Evolutionary conservation across 2,888 invertebrate species (phyloP).

Genomic region (Myopa testacea): DNA sequence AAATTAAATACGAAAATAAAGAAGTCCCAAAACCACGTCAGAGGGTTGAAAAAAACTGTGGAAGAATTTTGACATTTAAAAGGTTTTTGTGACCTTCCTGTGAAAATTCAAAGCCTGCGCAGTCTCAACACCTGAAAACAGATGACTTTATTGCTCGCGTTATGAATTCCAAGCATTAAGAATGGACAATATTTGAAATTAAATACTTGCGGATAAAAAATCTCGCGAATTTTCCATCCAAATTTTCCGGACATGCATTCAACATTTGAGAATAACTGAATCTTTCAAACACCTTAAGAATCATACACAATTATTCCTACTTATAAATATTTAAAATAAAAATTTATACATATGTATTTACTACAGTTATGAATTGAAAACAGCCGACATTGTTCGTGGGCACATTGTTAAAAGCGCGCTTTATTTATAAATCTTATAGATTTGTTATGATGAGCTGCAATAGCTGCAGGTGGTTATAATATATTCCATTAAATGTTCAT

Average conservation of each 20-base stretch:
- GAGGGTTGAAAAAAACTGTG: slow-evolving; percentile 8
- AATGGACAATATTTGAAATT: too few relatives aligned
- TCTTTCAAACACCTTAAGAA: too few relatives aligned
- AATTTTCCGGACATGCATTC: too few relatives aligned
- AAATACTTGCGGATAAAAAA: too few relatives aligned
- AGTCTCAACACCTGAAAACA: slow-evolving; percentile 2
- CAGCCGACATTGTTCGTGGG: too few relatives aligned
- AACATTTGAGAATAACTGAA: too few relatives aligned
- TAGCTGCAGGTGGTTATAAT: background rate
- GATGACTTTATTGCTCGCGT: background rate
- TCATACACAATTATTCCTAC: too few relatives aligned
- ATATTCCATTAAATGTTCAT: slow-evolving; percentile 21
- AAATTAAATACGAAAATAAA: background rate
- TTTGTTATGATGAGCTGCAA: slow-evolving; percentile 10
- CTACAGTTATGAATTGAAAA: too few relatives aligned
- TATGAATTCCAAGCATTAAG: too few relatives aligned
- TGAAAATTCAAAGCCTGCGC: slow-evolving; percentile 9
- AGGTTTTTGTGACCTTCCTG: background rate
- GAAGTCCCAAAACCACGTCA: background rate
- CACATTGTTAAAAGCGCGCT: background rate
- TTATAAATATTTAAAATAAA: too few relatives aligned
- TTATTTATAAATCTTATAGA: slow-evolving; percentile 24
- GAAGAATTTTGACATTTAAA: slow-evolving; percentile 15
- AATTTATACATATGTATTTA: too few relatives aligned
- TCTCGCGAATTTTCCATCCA: too few relatives aligned